Base-by-base conservation (phyloP, 2,888 invertebrate genomes). In the Oscheius sp. region DNA sequence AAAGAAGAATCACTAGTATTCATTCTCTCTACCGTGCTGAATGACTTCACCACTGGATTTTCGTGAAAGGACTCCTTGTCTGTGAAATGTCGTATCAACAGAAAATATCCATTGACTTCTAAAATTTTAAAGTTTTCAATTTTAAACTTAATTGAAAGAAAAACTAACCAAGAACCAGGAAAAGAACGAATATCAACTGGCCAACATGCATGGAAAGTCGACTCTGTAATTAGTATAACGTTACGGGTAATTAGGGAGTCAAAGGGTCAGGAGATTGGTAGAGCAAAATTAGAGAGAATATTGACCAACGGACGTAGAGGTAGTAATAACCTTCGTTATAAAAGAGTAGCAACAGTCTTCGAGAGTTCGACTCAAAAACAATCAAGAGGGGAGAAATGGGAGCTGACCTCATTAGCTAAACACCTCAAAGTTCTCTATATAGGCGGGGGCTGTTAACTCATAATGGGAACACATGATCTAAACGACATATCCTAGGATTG, bases 141-240 rank as follows among this genome's bases (percentile, higher is more conserved):
- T n/a, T n/a, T n/a, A n/a, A n/a, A n/a, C n/a, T n/a, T 14, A 26
- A 9, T 24, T 50, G 12, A 51, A 28, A n/a, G 14, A 6, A 6
- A 17, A 47, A 54, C 54, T 54, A 17, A 54, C 54, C 54, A n/a
- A 33, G 33, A 28, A 54, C 54, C 20, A 54, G 20, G 20, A 54
- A 26, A 1, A 33, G 33, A 20, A 33, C 54, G n/a, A 33, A n/a
- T 32, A 54, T 32, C 8, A 54, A 33, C 5, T 54, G 54, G 30
- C 30, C 33, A 33, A 54, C 54, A 30, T 32, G 54, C 54, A 54
- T 54, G 32, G 24, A 26, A 47, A 47, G 47, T 24, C 22, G 47
- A 14, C 47, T 36, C 36, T 47, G 47, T 24, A 47, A 47, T 47
- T 47, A 47, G 47, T 47, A 20, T 14, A 14, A n/a, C 36, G 45